Base-by-base conservation (phyloP, 1,140 invertebrate species). In the Caenorhabditis briggsae region DNA sequence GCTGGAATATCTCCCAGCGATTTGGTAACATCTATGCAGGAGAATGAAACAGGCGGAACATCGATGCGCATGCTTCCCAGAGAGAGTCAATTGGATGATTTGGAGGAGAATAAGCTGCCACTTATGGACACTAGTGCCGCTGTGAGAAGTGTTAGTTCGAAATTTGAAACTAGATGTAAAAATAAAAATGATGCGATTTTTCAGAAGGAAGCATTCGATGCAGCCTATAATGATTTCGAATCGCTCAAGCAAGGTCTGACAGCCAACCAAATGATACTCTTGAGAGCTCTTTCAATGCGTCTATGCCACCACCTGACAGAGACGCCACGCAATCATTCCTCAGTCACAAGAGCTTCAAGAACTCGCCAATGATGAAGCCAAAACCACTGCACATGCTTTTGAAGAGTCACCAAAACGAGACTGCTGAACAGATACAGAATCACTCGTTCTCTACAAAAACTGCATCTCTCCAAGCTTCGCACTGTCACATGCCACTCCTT, bases 341-440 rank as follows among this genome's bases (percentile, higher is more conserved):
- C 46, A 78, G 70, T 23, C 70, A 78, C n/a, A 78, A 78, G 46
- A 5, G 46, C 14, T 70, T 46, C 65, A 70, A 70, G 41, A 70
- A 70, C 11, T 70, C 65, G 9, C 65, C 65, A 12, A 2, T 70
- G 9, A 0, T 16, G 18, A 70, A 46, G n/a, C 43, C 65, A 18
- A 70, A 70, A 9, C 23, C 16, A 46, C 33, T 70, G 8, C 33
- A 70, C 8, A 41, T 18, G 8, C 33, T 25, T 0, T 5, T 70
- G 14, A 20, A 16, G 33, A 48, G 12, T 25, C 65, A 46, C 5
- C 41, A 70, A 33, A 5, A 14, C 20, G 23, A 64, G 61, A 8
- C 56, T 16, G 59, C 23, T 33, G 64, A 78, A 18, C 70, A 78
- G 9, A 78, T 78, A 53, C 43, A 78, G 70, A 78, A 78, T 50